phyloP scores from a whole-genome alignment of 2,888 invertebrate genomes.

The Phytoseiulus persimilis region DNA sequence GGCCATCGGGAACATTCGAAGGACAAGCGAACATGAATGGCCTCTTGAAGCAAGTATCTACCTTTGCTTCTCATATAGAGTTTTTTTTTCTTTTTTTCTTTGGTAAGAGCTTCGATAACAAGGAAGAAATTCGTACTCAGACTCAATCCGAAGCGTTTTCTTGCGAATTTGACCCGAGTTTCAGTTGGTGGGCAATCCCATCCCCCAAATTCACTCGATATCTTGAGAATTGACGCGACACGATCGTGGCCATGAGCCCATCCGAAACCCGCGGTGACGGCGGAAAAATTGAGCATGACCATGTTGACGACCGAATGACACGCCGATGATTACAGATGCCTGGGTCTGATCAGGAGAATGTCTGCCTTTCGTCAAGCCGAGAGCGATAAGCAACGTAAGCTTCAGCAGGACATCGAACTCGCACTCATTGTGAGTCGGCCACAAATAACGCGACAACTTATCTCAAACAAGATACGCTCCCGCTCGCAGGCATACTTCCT shows the following conservation, averaged over 20 bases:
- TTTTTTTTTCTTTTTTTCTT: too few species aligned
- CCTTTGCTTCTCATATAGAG: too few species aligned
- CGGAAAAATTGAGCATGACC: background rate
- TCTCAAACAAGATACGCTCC: background rate
- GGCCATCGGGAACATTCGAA: background rate
- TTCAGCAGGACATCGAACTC: background rate
- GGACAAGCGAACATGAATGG: constrained; percentile 19
- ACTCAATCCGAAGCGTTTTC: too few species aligned
- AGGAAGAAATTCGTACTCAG: too few species aligned
- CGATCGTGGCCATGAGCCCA: too few species aligned
- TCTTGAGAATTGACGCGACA: too few species aligned
- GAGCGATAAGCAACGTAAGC: background rate
- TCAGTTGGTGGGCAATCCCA: too few species aligned
- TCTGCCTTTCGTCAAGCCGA: constrained; percentile 10
- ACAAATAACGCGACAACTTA: background rate
- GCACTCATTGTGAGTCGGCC: background rate
- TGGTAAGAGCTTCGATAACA: background rate
- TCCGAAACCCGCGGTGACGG: background rate
- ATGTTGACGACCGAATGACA: background rate
- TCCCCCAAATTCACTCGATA: too few species aligned
- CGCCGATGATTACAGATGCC: constrained; percentile 1
- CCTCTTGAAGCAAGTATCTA: background rate
- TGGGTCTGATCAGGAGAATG: constrained; percentile 33
- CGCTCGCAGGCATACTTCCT: background rate
- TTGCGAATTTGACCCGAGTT: too few species aligned